Conservation (phyloP, 1,140 invertebrate species). For the Zaprionus tsacasi region DNA sequence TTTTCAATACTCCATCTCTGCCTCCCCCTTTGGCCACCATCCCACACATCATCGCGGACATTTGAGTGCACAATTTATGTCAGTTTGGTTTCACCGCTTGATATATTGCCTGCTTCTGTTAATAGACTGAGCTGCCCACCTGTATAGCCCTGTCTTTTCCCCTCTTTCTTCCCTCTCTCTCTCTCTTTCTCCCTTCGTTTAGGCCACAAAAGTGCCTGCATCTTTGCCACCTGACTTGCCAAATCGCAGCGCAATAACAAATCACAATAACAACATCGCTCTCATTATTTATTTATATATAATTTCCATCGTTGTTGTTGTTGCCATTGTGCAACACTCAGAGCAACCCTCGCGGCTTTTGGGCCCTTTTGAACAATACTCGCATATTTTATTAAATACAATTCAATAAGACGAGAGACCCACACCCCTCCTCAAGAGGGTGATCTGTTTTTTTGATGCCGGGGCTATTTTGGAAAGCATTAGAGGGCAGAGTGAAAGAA, state of each 20-base stretch:
- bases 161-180: neutral
- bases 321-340: conserved; percentile 24
- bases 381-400: conserved; percentile 79
- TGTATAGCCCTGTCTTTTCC: neutral
- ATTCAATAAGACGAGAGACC: conserved; percentile 64
- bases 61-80: conserved; percentile 75
- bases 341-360: conserved; percentile 45
- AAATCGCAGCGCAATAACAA: conserved; percentile 75
- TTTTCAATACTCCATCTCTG: neutral
- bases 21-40: neutral
- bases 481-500: conserved; percentile 18
- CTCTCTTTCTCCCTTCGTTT: neutral
- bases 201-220: neutral
- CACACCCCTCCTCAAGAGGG: neutral
- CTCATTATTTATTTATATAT: conserved; percentile 79
- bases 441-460: conserved; percentile 41
- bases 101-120: conserved; percentile 66
- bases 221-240: conserved; percentile 69
- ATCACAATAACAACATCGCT: conserved; percentile 21
- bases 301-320: conserved; percentile 29
- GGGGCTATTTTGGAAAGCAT: conserved; percentile 67
- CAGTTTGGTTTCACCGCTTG: conserved; percentile 55
- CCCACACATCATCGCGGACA: conserved; percentile 45
- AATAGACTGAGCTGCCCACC: conserved; percentile 45
- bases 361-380: conserved; percentile 12